Percentiles rank a stretch among this genome's conserved stretches.
phyloP scores from a whole-genome alignment of 2,797 vertebrate species.

The Melanogrammus aeglefinus region DNA sequence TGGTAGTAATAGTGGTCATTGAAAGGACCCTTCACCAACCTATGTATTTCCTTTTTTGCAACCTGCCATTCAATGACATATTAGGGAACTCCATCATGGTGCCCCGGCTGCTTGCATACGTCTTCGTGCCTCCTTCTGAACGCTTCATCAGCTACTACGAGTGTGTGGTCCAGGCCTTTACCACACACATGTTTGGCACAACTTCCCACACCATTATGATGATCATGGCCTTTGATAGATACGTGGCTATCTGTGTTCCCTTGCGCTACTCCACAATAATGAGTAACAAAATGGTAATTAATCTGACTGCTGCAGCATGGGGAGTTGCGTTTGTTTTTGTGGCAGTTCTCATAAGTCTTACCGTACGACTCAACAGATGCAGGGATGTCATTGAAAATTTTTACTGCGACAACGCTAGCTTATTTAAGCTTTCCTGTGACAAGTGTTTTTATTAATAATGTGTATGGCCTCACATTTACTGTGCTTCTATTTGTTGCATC shows the following conservation, averaged over 20 bases:
- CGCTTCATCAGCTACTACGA: slow-evolving; percentile 62
- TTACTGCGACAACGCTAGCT: slow-evolving; percentile 73
- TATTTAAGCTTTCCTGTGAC: slow-evolving; percentile 72
- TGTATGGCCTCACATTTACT: slow-evolving; percentile 67
- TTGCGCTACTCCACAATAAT: slow-evolving; percentile 61
- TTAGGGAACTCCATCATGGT: slow-evolving; percentile 63
- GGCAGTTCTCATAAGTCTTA: slow-evolving; percentile 54
- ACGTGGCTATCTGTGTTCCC: slow-evolving; percentile 71
- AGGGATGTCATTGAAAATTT: slow-evolving; percentile 67
- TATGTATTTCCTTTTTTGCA: slow-evolving; percentile 74
- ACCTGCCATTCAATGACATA: slow-evolving; percentile 68
- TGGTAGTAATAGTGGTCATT: slow-evolving; percentile 29
- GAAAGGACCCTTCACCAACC: slow-evolving; percentile 68
- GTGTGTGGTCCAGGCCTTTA: slow-evolving; percentile 74
- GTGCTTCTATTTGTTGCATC: slow-evolving; percentile 49
- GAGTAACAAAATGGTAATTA: slow-evolving; percentile 55
- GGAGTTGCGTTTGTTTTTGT: slow-evolving; percentile 55
- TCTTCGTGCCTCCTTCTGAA: slow-evolving; percentile 59
- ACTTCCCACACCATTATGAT: slow-evolving; percentile 69
- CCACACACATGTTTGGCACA: slow-evolving; percentile 68
- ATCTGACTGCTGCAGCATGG: slow-evolving; percentile 39
- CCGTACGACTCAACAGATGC: slow-evolving; percentile 65
- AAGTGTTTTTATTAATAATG: slow-evolving; percentile 67
- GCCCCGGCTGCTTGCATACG: slow-evolving; percentile 58
- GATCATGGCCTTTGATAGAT: slow-evolving; percentile 75